A percentile compares a stretch with the other conserved stretches of the same genome.
Conservation (phyloP, 1,140 invertebrate genomes). For the Drosophila ironensis region DNA sequence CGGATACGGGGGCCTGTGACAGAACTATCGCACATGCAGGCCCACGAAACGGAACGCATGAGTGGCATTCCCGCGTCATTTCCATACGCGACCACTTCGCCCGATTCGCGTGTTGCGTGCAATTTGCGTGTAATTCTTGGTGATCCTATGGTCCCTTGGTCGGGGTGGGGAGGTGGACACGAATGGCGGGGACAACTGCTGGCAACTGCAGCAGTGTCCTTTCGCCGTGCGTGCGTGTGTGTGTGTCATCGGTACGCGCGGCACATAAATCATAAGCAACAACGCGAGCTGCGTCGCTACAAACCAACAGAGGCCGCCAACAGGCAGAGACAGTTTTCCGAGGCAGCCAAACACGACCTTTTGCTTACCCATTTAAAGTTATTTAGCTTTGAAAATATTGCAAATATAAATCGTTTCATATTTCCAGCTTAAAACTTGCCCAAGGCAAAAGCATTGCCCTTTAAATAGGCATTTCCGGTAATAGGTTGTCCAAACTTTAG, state of each 20-base stretch:
- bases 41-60: conserved; percentile 56
- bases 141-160: not conserved
- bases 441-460: too few relatives aligned
- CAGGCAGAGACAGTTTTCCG: too few relatives aligned
- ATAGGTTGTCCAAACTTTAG: too few relatives aligned
- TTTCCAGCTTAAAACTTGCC: too few relatives aligned
- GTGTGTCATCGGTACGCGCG: conserved; percentile 66
- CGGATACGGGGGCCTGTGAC: conserved; percentile 48
- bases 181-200: not conserved
- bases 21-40: conserved; percentile 62
- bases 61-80: conserved; percentile 72
- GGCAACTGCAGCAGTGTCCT: conserved; percentile 28
- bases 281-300: conserved; percentile 66
- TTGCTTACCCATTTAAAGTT: too few relatives aligned
- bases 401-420: too few relatives aligned
- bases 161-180: not conserved
- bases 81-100: conserved; percentile 50
- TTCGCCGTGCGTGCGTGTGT: conserved; percentile 17
- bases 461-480: too few relatives aligned
- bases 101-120: conserved; percentile 73
- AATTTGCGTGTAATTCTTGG: conserved; percentile 76
- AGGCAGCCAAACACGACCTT: conserved; percentile 1
- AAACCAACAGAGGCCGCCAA: conserved; percentile 19
- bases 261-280: conserved; percentile 77
- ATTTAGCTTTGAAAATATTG: too few relatives aligned